Base-by-base conservation (phyloP, 2,113 vertebrate genomes). In the Buteo buteo region DNA sequence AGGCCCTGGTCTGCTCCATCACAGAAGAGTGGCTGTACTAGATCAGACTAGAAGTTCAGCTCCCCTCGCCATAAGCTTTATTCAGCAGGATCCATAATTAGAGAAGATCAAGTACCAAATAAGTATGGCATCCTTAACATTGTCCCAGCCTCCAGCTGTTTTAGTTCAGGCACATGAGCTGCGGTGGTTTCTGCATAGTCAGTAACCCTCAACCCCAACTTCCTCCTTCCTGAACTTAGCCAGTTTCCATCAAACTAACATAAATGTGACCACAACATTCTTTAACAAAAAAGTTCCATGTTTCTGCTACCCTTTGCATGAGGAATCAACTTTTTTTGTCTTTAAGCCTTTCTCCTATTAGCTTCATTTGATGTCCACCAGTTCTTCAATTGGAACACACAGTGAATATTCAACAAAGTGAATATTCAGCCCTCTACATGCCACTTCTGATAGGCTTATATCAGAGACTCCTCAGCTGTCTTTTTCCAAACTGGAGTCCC, bases 281-380 rank as follows among this genome's bases (percentile, higher is more conserved):
- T 65, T 58, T 88, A 77, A 65, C 13, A 89, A 57, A n/a, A 42
- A 86, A 19, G 12, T 45, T 83, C 14, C 44, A 58, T 0, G 3
- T 24, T 20, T 18, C 49, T 0, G 0, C 64, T 44, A 32, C 7
- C 6, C 18, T 84, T 71, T 38, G 20, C 12, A 13, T 11, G 13
- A 81, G 36, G 20, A 74, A 40, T 28, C 21, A 67, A 44, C 7
- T 6, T 29, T 19, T 55, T 52, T 44, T 59, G 10, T 16, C n/a
- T 72, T 61, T 65, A 81, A 89, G 31, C 12, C 19, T 62, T 70
- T 49, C 45, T 90, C 29, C 36, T 38, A 17, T 49, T 47, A 71
- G 11, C 9, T 79, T 87, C 8, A 74, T 66, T 66, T 84, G 70
- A 44, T 74, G 34, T 42, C 50, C 34, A 87, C 32, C 22, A 44